These are phyloP conservation scores for Crax fasciolata DNA, from an alignment of 2,797 vertebrate species.

Conservation along the genomic window DNA sequence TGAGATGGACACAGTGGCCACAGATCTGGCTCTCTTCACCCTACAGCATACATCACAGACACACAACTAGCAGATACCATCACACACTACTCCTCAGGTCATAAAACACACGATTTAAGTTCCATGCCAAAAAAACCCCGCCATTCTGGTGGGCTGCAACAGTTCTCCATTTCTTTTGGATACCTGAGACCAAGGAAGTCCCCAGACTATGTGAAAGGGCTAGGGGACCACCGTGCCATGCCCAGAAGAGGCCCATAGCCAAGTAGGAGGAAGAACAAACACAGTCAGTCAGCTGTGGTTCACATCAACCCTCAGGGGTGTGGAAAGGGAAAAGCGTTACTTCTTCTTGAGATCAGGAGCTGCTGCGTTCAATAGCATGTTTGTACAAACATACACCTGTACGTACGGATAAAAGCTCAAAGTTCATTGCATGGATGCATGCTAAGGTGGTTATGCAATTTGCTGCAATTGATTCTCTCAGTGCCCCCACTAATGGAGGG, in stretches of 20 bases:
- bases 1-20: not conserved
- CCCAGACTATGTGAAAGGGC: not conserved
- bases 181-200: not conserved
- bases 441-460: not conserved
- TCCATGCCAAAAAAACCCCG: not conserved
- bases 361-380: not conserved
- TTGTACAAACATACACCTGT: accelerated
- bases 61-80: no score
- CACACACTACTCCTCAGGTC: not conserved
- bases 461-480: not conserved
- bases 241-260: not conserved
- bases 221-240: not conserved
- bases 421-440: accelerated
- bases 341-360: not conserved
- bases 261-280: not conserved
- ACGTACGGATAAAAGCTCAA: not conserved
- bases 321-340: not conserved
- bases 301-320: not conserved
- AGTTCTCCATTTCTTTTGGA: not conserved
- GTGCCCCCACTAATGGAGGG: not conserved
- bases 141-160: not conserved
- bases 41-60: not conserved
- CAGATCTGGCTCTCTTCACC: not conserved
- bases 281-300: not conserved
- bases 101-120: not conserved